phyloP scores from a whole-genome alignment of 2,113 vertebrate genomes.

The Rhea americana region DNA sequence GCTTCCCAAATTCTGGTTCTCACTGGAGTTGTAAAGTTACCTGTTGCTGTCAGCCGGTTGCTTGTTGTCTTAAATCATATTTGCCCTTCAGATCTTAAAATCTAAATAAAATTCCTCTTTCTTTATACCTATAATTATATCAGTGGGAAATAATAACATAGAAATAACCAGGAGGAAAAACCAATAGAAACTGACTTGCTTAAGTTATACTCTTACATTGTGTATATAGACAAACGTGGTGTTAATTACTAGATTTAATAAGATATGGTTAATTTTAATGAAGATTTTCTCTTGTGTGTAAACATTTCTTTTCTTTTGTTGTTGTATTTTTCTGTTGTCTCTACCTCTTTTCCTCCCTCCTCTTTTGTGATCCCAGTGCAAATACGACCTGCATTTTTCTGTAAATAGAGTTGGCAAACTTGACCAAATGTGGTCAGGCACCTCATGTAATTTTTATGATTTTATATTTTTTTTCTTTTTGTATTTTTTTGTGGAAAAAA shows the following conservation, averaged over 20 bases:
- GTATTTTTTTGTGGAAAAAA: not conserved
- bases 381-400: not conserved
- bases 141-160: not conserved
- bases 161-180: not conserved
- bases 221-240: not conserved
- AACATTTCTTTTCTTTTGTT: not conserved
- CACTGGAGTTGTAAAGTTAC: not conserved
- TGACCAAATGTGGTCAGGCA: not conserved
- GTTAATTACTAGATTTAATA: not conserved
- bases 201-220: not conserved
- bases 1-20: not conserved
- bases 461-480: not conserved
- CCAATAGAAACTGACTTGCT: not conserved
- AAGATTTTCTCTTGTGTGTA: not conserved
- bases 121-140: not conserved
- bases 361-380: not conserved
- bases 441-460: not conserved
- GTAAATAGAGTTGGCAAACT: not conserved
- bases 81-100: not conserved
- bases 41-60: constrained; percentile 9
- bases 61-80: not conserved
- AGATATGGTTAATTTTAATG: not conserved
- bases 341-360: not conserved
- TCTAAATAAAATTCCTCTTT: not conserved
- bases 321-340: not conserved